Evolutionary conservation across 2,797 vertebrate genomes (phyloP), one percentile per base, ranked within the genome.

Genomic region (Austrolebias charrua): DNA sequence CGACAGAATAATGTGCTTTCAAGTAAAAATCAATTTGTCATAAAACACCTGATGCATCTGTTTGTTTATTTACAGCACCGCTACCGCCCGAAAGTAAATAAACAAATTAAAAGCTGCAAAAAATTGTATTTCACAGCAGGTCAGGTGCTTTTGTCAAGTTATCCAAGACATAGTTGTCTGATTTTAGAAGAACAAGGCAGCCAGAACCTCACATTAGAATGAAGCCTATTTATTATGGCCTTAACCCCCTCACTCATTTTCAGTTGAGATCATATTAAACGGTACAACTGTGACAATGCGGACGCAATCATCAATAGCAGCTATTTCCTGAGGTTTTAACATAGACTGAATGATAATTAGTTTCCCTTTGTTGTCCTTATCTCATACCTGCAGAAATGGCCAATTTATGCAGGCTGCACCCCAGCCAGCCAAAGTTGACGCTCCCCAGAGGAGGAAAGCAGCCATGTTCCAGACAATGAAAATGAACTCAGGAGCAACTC

Each of bases 301-400:
- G 82, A 78, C 78, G 78, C 84, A 68, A 66, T 86, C 81, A 84
- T 89, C 86, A 86, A 89, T 86, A 87, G 84, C 76, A 63, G 72
- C 79, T 80, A 73, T 89, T 86, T 88, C 84, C 84, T 76, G 76
- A 75, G 86, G 82, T 89, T 89, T 89, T 82, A 86, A 90, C 89
- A 83, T 79, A 89, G 82, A 87, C 80, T 84, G 87, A 89, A 90
- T 91, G 89, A 90, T 90, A 92, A 92, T 92, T 92, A 91, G 84
- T 89, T 90, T 83, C 73, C 79, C 85, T 89, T 91, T 91, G 90
- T 90, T 86, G 88, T 82, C 80, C 88, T 91, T 92, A 92, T 92
- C 90, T 86, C 89, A 78, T 81, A 91, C 90, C 90, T 90, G 89
- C 90, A 92, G 89, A 89, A 90, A 89, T 89, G 79, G 84, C 78